Evolutionary conservation across 2,113 vertebrate species (phyloP).

Genomic region (Pipa parva): DNA sequence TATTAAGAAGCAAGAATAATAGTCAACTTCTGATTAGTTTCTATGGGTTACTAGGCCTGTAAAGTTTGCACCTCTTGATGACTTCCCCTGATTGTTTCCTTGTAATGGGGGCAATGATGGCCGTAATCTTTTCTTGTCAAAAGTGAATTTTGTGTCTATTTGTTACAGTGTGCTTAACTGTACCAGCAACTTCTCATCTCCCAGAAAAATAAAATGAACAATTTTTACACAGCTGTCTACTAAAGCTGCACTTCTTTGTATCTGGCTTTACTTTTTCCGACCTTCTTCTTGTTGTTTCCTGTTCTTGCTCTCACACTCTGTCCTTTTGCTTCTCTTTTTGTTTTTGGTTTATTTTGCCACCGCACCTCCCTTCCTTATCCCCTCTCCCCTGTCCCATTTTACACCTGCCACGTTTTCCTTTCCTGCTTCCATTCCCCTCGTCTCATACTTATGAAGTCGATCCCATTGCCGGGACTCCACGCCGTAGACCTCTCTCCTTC

Average conservation of each 20-base stretch:
- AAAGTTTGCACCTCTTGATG: no score
- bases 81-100: no score
- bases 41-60: no score
- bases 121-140: no score
- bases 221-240: no score
- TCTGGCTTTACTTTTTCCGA: conserved; percentile 22
- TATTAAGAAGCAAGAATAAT: no score
- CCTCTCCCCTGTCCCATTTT: conserved; percentile 66
- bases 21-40: no score
- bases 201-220: no score
- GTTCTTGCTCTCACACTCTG: conserved; percentile 15
- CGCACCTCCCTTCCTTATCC: conserved; percentile 46
- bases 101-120: no score
- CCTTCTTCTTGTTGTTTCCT: conserved; percentile 33
- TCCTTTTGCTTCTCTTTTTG: conserved; percentile 47
- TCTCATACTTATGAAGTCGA: conserved; percentile 86
- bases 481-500: conserved; percentile 97
- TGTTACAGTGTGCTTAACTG: neutral
- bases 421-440: conserved; percentile 60
- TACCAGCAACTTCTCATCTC: conserved; percentile 1
- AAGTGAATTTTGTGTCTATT: no score
- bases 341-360: conserved; percentile 54
- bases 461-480: conserved; percentile 91
- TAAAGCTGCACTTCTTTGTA: neutral
- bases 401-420: conserved; percentile 62